Conservation (phyloP, 2,113 vertebrate species). For the Polyodon spathula region DNA sequence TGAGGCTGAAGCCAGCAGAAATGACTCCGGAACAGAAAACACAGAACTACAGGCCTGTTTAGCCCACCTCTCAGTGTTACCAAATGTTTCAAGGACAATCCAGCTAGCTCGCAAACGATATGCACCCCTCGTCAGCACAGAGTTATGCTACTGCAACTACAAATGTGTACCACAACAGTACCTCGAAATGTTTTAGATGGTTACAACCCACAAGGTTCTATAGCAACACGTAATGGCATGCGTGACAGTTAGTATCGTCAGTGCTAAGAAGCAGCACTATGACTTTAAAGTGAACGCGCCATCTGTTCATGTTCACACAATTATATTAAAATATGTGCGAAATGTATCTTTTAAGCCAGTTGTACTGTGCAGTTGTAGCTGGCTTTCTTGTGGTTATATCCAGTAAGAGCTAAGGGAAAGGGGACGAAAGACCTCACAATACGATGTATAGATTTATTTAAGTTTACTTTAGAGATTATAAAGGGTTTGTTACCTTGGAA, state of each 20-base stretch:
- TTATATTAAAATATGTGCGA: slow-evolving; percentile 12
- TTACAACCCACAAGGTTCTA: no score
- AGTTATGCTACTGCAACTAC: slow-evolving; percentile 36
- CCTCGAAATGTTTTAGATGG: no score
- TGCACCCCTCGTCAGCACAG: slow-evolving; percentile 28
- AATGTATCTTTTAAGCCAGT: slow-evolving; percentile 7
- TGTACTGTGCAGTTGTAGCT: no score
- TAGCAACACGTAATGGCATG: no score
- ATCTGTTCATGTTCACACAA: slow-evolving; percentile 1
- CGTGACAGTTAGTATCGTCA: no score
- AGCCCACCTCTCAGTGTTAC: slow-evolving; percentile 15
- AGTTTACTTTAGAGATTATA: slow-evolving; percentile 18
- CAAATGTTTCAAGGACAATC: slow-evolving; percentile 23
- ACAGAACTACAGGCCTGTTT: slow-evolving; percentile 29
- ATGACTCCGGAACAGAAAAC: background rate
- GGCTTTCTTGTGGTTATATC: slow-evolving; percentile 8
- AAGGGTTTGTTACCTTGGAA: slow-evolving; percentile 47
- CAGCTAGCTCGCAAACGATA: slow-evolving; percentile 16
- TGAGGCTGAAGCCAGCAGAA: slow-evolving; percentile 16
- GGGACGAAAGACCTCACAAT: slow-evolving; percentile 1
- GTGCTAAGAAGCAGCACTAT: background rate
- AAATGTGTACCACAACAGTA: slow-evolving; percentile 18
- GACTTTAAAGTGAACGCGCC: background rate
- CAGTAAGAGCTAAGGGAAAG: background rate
- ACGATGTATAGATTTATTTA: slow-evolving; percentile 1